Conservation (phyloP, 2,888 invertebrate genomes). For the Creontiades dilutus region DNA sequence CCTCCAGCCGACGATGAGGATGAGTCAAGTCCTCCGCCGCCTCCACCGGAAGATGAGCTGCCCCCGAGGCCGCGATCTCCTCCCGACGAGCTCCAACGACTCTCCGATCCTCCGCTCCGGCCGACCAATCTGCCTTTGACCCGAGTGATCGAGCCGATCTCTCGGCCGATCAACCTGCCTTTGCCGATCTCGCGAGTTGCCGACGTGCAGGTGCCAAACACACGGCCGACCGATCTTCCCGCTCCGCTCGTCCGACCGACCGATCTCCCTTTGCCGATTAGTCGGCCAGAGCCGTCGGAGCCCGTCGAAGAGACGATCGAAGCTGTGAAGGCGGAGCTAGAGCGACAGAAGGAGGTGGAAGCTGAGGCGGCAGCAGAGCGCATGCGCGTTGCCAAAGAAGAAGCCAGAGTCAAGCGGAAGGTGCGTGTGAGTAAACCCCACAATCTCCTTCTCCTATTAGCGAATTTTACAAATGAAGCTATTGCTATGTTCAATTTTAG, state of each 20-base stretch:
- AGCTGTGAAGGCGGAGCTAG: slow-evolving; percentile 64
- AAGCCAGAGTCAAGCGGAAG: slow-evolving; percentile 73
- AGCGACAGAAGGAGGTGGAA: slow-evolving; percentile 64
- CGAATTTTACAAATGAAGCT: too few species aligned
- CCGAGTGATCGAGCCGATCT: not conserved
- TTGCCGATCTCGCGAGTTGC: not conserved
- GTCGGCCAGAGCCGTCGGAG: slow-evolving; percentile 45
- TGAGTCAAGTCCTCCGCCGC: slow-evolving; percentile 24
- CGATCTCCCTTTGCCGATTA: slow-evolving; percentile 6
- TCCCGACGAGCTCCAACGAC: not conserved
- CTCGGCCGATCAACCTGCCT: not conserved
- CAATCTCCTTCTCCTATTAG: too few species aligned
- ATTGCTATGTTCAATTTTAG: too few species aligned
- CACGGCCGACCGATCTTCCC: not conserved
- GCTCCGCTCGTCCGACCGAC: not conserved
- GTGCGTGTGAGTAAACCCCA: slow-evolving; percentile 34
- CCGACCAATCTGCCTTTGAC: not conserved
- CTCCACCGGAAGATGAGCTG: slow-evolving; percentile 51
- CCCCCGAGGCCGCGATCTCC: slow-evolving; percentile 55
- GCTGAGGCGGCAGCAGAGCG: slow-evolving; percentile 50
- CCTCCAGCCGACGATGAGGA: not conserved
- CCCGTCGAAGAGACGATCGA: slow-evolving; percentile 60
- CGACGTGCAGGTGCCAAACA: not conserved
- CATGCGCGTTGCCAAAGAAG: slow-evolving; percentile 66
- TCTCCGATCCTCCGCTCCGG: not conserved